Evolutionary conservation across 2,888 invertebrate genomes (phyloP).

Genomic region (Lochmaea capreae): DNA sequence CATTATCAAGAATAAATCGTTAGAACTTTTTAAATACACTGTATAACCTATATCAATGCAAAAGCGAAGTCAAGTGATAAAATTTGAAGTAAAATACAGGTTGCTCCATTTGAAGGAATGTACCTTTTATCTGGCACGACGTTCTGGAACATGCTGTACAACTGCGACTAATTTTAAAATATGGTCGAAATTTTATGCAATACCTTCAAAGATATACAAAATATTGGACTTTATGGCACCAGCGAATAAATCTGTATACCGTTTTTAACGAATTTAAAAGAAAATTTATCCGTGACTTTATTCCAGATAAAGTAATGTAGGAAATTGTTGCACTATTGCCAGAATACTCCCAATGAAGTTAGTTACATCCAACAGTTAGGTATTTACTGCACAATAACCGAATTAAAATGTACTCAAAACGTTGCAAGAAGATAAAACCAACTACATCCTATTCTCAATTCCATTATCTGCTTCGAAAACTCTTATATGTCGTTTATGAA

Average conservation of each 20-base stretch:
- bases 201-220: no score
- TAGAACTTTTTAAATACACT: no score
- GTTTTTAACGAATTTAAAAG: neutral
- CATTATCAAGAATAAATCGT: no score
- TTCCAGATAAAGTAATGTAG: neutral
- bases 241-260: neutral
- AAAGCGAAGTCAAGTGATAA: no score
- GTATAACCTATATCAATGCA: no score
- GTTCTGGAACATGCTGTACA: no score
- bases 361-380: slow-evolving; percentile 9
- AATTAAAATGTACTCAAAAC: slow-evolving; percentile 32
- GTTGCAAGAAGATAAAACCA: slow-evolving; percentile 34
- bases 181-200: no score
- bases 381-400: slow-evolving; percentile 26
- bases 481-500: slow-evolving; percentile 40
- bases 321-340: slow-evolving; percentile 3
- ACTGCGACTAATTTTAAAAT: no score
- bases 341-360: slow-evolving; percentile 9
- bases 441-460: slow-evolving; percentile 34
- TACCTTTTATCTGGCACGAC: no score
- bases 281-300: neutral
- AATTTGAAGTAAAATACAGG: no score
- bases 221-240: no score
- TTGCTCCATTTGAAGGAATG: no score
- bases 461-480: slow-evolving; percentile 38